Evolutionary conservation across 2,797 vertebrate genomes (phyloP).

Genomic region (Melanotaenia maccullochi): DNA sequence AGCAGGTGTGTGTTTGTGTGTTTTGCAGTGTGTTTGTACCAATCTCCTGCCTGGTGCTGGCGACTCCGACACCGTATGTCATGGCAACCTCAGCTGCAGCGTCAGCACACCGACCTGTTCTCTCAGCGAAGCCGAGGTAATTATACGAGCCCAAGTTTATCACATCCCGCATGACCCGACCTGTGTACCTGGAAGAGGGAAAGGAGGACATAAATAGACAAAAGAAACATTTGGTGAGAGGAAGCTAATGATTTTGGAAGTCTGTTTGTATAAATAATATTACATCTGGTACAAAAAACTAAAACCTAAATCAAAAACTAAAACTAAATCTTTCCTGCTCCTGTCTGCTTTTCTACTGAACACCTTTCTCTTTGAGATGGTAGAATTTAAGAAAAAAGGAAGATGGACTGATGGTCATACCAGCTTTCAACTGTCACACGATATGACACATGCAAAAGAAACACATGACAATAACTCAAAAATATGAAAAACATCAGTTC

Average conservation of each 20-base stretch:
- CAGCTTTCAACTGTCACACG: background rate
- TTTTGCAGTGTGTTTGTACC: conserved; percentile 76
- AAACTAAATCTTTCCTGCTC: background rate
- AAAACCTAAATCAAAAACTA: background rate
- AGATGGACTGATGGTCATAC: background rate
- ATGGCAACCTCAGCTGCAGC: conserved; percentile 83
- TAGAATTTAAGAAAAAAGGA: background rate
- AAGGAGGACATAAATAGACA: conserved; percentile 11
- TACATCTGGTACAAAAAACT: conserved; percentile 6
- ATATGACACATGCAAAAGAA: too few species aligned
- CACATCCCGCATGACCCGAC: conserved; percentile 87
- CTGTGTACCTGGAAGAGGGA: conserved; percentile 85
- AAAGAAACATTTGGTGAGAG: conserved; percentile 14
- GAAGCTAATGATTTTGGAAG: conserved; percentile 11
- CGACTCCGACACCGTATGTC: conserved; percentile 90
- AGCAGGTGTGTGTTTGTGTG: background rate
- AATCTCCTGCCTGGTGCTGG: conserved; percentile 93
- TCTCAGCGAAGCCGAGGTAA: conserved; percentile 95
- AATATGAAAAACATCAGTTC: background rate
- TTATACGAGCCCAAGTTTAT: conserved; percentile 98
- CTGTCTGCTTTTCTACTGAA: background rate
- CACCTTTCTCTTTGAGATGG: background rate
- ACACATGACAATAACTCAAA: background rate
- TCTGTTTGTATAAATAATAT: conserved; percentile 5
- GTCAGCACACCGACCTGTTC: conserved; percentile 85